Conservation (phyloP, 2,888 invertebrate species). For the Theretra japonica region DNA sequence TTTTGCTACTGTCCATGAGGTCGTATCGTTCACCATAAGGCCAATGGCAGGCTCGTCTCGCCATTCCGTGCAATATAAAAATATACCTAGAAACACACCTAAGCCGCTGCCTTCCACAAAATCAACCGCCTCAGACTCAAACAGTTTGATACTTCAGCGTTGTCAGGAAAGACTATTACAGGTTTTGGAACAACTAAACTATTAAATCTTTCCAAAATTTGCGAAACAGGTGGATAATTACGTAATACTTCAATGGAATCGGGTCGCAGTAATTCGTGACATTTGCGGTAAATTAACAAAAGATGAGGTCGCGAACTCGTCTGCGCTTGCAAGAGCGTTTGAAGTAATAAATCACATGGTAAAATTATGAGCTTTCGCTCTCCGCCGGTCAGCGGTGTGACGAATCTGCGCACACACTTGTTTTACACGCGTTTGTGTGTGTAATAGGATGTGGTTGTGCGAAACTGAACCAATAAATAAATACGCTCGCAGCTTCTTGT, state of each 20-base stretch:
- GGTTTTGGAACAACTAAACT: not conserved
- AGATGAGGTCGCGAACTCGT: slow-evolving; percentile 19
- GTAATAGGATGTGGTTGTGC: not conserved
- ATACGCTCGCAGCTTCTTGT: too few relatives aligned
- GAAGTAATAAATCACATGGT: slow-evolving; percentile 16
- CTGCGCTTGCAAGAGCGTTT: not conserved
- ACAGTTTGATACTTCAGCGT: too few relatives aligned
- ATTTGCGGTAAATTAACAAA: slow-evolving; percentile 23
- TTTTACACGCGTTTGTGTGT: not conserved
- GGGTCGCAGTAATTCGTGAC: slow-evolving; percentile 1
- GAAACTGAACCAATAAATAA: not conserved
- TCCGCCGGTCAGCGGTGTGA: not conserved
- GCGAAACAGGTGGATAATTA: not conserved
- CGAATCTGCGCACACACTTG: not conserved
- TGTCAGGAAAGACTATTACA: too few relatives aligned
- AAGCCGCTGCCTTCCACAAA: too few relatives aligned
- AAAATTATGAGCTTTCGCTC: slow-evolving; percentile 15
- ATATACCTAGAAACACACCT: too few relatives aligned
- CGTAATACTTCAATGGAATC: not conserved
- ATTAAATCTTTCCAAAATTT: not conserved
- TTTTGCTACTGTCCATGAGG: too few relatives aligned
- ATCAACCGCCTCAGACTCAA: too few relatives aligned
- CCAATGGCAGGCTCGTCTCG: too few relatives aligned
- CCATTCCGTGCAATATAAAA: too few relatives aligned
- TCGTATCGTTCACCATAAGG: too few relatives aligned